Conservation (phyloP, 2,113 vertebrate genomes). For the Nannobrachium achirus region DNA sequence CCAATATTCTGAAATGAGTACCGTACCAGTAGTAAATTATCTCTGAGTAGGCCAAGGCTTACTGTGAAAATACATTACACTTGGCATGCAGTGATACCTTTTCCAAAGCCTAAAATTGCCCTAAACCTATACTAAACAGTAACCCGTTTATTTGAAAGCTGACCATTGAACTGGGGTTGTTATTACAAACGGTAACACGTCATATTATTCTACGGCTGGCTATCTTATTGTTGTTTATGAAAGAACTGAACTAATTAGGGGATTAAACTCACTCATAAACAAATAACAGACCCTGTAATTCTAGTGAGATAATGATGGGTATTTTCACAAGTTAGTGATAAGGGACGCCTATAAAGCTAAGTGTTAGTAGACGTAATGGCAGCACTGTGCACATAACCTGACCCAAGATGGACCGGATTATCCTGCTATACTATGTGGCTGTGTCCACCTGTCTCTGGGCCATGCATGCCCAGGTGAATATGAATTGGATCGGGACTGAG, state of each 20-base stretch:
- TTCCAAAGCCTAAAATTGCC: conserved; percentile 54
- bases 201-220: conserved; percentile 60
- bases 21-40: neutral
- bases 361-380: conserved; percentile 53
- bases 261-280: conserved; percentile 65
- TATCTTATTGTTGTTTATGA: conserved; percentile 61
- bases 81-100: conserved; percentile 21
- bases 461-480: conserved; percentile 68
- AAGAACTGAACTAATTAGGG: conserved; percentile 67
- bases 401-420: conserved; percentile 61
- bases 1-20: conserved; percentile 3
- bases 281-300: conserved; percentile 64
- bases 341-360: conserved; percentile 69
- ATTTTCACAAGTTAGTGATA: conserved; percentile 54
- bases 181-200: conserved; percentile 63
- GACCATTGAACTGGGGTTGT: conserved; percentile 57
- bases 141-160: conserved; percentile 59
- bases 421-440: conserved; percentile 55
- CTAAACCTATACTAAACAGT: conserved; percentile 53
- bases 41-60: neutral
- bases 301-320: conserved; percentile 65
- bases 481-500: neutral
- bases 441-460: conserved; percentile 50
- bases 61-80: conserved; percentile 47
- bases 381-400: conserved; percentile 46